Evolutionary conservation across 23 tunicate genomes (phyloP).

Genomic region (Styela clava): DNA sequence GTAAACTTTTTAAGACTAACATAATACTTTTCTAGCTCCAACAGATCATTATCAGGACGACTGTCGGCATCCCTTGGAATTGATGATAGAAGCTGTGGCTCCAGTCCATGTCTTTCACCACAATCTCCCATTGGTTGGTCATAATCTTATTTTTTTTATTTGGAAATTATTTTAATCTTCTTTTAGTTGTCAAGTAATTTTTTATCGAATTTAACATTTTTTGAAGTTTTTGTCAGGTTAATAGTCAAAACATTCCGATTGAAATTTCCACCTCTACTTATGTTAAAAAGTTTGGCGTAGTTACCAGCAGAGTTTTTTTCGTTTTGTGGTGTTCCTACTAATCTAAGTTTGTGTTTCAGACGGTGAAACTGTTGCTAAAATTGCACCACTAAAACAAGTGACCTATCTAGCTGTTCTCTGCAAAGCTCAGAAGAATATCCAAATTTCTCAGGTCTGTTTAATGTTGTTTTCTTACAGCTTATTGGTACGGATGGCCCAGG

Average conservation of each 20-base stretch:
- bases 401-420: conserved; percentile 7
- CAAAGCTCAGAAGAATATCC: conserved; percentile 14
- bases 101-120: conserved; percentile 15
- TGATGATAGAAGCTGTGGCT: conserved; percentile 5
- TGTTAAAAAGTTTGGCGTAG: no score
- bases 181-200: no score
- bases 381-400: conserved; percentile 1
- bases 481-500: no score
- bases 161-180: no score
- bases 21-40: background rate
- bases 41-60: background rate
- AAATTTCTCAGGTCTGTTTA: conserved; percentile 23
- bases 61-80: background rate
- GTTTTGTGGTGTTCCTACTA: no score
- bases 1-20: no score
- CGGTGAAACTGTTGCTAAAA: background rate
- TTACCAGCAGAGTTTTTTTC: no score
- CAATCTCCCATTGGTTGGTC: background rate
- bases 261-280: no score
- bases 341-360: background rate
- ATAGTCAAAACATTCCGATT: no score
- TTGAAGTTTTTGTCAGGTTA: no score
- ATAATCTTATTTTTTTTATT: background rate
- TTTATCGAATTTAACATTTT: no score
- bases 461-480: no score